Evolutionary conservation across 23 tunicate species (phyloP), one percentile per base, ranked within the genome.

Genomic region (Ascidia mentula): DNA sequence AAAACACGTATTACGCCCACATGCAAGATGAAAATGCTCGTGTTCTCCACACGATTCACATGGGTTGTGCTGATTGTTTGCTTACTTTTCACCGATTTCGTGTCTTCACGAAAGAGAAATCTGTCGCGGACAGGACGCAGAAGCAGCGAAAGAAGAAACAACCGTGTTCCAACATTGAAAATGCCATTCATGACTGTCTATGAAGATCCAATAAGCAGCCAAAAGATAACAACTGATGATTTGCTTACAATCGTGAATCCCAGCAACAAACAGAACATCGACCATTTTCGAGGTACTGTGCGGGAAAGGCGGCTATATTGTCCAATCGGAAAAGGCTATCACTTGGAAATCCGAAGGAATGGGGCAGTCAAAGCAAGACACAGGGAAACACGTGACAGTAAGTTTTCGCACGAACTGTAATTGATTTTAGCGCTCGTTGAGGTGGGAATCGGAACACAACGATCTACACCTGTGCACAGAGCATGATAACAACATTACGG

Each of bases 271-370:
- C 34, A 38, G 17, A 79, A 82, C 46, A 30, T 70, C 31, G 36
- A 59, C 28, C 82, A 82, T 53, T 45, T 82, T 4, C 77, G 46
- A 30, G 89, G 86, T 5, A 74, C 83, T 7, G 84, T 70, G 26
- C 65, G 96, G 31, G 31, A 60, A 59, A 77, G 71, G 70, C 77
- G 97, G 17, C 40, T 92, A 24, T 92, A 84, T 69, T 92, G 97
- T 38, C 72, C 92, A 34, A 88, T 80, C 45, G 97, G 97, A 30
- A 92, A 87, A 36, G 97, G 97, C 31, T 92, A 87, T 59, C 97
- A 92, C 60, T 65, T 92, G 69, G 97, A 87, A 71, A 82, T 92
- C 28, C 73, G 69, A 18, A 40, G 40, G 13, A 79, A 87, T 20
- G 97, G 97, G 38, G 83, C 61, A 83, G 86, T 92, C 22, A 33